Evolutionary conservation across 2,888 invertebrate genomes (phyloP), one percentile per base, ranked within the genome.

Genomic region (Erynnis tages): DNA sequence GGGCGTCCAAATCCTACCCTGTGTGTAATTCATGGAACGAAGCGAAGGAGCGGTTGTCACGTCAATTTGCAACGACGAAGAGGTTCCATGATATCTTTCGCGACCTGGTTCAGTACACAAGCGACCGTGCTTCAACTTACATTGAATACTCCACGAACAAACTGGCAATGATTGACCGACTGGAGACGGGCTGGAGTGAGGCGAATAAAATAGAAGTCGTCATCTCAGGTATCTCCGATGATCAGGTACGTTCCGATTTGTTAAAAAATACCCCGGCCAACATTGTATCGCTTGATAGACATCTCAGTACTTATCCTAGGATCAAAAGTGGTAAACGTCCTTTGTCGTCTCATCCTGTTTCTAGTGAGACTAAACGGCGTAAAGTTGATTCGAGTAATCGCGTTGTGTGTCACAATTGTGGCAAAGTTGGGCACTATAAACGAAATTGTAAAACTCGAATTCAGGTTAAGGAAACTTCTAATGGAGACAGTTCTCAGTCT

Each of bases 211-310:
- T 59, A 17, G 57, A 57, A 27, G 57, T 57, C 1, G 54, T 56
- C 8, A 60, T 58, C n/a, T 57, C 55, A 11, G 60, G 60, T 53
- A 58, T 57, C 30, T 11, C 32, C 0, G 56, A 60, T 7, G 5
- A 6, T 8, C 55, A 58, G 56, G 60, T 58, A 57, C 54, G 60
- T 4, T n/a, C 37, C 4, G 19, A 37, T 17, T 37, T 37, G 11
- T 7, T 37, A 5, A 37, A 37, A 37, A 37, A 37, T 37, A 37
- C 37, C 6, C 37, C 37, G 2, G 7, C 4, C n/a, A 7, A 10
- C 19, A 19, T 37, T 10, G 2, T 37, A 7, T 2, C 10, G 3
- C 37, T 37, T 10, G 37, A 37, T 19, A 17, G 37, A 4, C 37
- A 37, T 10, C 11, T 37, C 1, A 19, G 11, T 19, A 37, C 37